Evolutionary conservation across 2,888 invertebrate genomes (phyloP).

Genomic region (Chirona hameri): DNA sequence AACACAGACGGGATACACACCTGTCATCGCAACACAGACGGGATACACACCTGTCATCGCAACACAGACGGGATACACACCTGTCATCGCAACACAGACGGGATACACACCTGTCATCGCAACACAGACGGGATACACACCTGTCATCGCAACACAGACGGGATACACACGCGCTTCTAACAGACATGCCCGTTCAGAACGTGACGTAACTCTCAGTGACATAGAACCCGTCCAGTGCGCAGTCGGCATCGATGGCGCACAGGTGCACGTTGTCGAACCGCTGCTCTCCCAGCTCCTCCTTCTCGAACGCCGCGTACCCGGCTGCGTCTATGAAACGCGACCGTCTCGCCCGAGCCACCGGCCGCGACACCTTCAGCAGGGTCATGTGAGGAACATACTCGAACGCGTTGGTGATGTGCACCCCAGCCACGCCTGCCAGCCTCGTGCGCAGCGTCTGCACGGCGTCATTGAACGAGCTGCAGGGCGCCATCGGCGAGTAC

Average conservation of each 20-base stretch:
- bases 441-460: constrained; percentile 44
- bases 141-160: too few species aligned
- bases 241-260: constrained; percentile 46
- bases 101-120: too few species aligned
- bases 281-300: constrained; percentile 46
- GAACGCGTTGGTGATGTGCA: constrained; percentile 47
- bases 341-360: constrained; percentile 42
- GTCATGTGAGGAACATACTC: constrained; percentile 51
- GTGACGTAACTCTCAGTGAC: constrained; percentile 32
- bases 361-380: constrained; percentile 47
- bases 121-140: too few species aligned
- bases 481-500: constrained; percentile 46
- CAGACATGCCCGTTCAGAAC: background rate
- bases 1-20: too few species aligned
- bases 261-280: constrained; percentile 45
- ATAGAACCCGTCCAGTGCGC: constrained; percentile 48
- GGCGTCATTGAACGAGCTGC: constrained; percentile 44
- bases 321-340: constrained; percentile 45
- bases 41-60: too few species aligned
- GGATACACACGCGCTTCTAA: too few species aligned
- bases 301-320: constrained; percentile 44
- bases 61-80: too few species aligned
- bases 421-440: constrained; percentile 43
- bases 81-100: too few species aligned
- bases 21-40: too few species aligned